Conservation (phyloP, 2,797 vertebrate species). For the Garrulus glandarius region DNA sequence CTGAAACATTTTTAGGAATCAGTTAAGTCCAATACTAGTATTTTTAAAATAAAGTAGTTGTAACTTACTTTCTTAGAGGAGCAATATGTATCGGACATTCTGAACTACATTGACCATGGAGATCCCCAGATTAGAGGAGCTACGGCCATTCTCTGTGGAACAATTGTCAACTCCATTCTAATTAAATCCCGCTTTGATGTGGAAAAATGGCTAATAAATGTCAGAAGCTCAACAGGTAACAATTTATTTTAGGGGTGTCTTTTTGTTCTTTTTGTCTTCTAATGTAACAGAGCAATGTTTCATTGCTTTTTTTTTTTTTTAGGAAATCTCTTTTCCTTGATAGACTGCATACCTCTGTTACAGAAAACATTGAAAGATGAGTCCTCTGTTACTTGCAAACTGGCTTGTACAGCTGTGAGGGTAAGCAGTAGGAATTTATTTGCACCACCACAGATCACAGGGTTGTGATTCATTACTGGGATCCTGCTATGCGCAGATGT, state of each 20-base stretch:
- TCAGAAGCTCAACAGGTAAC: constrained; percentile 80
- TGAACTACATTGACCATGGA: constrained; percentile 87
- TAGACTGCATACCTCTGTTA: constrained; percentile 89
- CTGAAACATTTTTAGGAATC: neutral
- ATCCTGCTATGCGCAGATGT: neutral
- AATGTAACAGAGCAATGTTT: neutral
- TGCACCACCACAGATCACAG: neutral
- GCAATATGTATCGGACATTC: constrained; percentile 89
- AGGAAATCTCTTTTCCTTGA: constrained; percentile 87
- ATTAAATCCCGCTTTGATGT: constrained; percentile 88
- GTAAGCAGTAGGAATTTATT: constrained; percentile 73
- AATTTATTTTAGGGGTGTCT: neutral
- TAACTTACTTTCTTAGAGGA: constrained; percentile 81
- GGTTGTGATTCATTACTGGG: neutral
- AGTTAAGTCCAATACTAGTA: neutral
- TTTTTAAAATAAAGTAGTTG: constrained; percentile 51
- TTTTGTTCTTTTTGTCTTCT: neutral
- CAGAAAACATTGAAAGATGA: constrained; percentile 89
- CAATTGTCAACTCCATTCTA: constrained; percentile 87
- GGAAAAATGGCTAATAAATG: constrained; percentile 83
- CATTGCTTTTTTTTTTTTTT: neutral
- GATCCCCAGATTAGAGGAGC: constrained; percentile 96
- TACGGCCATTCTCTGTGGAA: constrained; percentile 90
- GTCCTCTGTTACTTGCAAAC: constrained; percentile 94
- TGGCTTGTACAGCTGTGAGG: constrained; percentile 92